Evolutionary conservation across 2,888 invertebrate species (phyloP), one percentile per base, ranked within the genome.

Genomic region (Crepidodera aurea): DNA sequence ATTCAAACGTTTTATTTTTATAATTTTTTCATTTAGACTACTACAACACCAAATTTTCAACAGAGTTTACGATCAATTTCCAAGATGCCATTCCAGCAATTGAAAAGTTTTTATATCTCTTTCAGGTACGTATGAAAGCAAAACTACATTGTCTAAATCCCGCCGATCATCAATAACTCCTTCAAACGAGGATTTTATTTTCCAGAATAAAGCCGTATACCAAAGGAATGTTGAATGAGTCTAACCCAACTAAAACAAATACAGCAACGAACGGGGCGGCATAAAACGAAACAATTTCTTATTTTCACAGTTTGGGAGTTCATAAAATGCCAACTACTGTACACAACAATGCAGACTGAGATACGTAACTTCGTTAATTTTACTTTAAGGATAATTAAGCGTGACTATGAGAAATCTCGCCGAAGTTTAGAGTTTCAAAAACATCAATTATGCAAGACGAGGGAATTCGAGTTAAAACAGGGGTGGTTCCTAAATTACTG

Each of bases 321-420:
- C 51, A 51, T 27, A 29, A 54, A 54, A 54, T 29, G 27, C 53
- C 13, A 37, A 32, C 32, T 10, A 32, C 2, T 32, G 10, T n/a
- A n/a, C 32, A 56, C 42, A 51, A 57, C 51, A 61, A 61, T 55
- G 27, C 51, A 39, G 51, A 55, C 51, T 57, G 27, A 62, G 46
- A 50, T 62, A 57, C 42, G 57, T 44, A 62, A 57, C 57, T 51
- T 51, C 62, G 51, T 59, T 62, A 62, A 59, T 62, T 54, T 62
- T 16, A 50, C 58, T 58, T 32, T 40, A 48, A 44, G 27, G 18
- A 58, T 32, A 57, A 62, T 62, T 62, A 58, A 58, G 56, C 29
- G 22, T 58, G 37, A 48, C 62, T 62, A 34, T 42, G 22, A 56
- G 56, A 51, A 59, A 48, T 39, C 42, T 44, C 25, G 57, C 12